phyloP scores from a whole-genome alignment of 2,888 invertebrate species.

The Heliconius cydno region DNA sequence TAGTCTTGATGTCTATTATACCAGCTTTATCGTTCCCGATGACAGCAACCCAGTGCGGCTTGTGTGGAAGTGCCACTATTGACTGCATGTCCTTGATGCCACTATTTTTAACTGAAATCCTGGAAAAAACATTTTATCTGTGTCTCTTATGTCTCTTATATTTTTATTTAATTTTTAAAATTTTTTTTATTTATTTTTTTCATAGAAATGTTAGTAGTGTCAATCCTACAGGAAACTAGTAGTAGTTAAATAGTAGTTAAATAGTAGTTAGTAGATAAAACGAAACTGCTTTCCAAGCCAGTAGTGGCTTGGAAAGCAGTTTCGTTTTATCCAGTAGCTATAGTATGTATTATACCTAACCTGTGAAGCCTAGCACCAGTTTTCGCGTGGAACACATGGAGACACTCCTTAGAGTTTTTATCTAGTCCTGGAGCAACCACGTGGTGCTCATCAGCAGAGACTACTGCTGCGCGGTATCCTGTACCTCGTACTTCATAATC shows the following conservation, averaged over 20 bases:
- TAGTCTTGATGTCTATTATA: slow-evolving; percentile 94
- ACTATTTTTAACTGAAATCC: slow-evolving; percentile 79
- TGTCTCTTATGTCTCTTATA: no score
- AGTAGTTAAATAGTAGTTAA: no score
- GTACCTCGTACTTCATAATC: slow-evolving; percentile 90
- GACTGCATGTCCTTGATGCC: slow-evolving; percentile 87
- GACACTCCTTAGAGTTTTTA: slow-evolving; percentile 90
- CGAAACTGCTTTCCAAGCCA: no score
- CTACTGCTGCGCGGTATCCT: slow-evolving; percentile 89
- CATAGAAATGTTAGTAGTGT: no score
- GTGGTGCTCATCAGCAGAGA: slow-evolving; percentile 91
- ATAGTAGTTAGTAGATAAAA: no score
- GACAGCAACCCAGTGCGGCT: slow-evolving; percentile 92
- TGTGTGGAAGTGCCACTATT: slow-evolving; percentile 92
- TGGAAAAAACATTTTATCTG: slow-evolving; percentile 46
- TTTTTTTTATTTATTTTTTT: no score
- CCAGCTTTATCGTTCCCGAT: slow-evolving; percentile 95
- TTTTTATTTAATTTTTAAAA: no score
- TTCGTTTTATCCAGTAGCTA: no score
- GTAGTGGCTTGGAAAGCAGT: no score
- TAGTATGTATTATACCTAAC: no score
- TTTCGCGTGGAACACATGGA: slow-evolving; percentile 92
- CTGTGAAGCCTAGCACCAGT: slow-evolving; percentile 86
- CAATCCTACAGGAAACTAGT: no score
- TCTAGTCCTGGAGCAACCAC: slow-evolving; percentile 92